A percentile compares a stretch with the other conserved stretches of the same genome.
Conservation (phyloP, 1,140 invertebrate genomes). For the Lepidurus couesii region DNA sequence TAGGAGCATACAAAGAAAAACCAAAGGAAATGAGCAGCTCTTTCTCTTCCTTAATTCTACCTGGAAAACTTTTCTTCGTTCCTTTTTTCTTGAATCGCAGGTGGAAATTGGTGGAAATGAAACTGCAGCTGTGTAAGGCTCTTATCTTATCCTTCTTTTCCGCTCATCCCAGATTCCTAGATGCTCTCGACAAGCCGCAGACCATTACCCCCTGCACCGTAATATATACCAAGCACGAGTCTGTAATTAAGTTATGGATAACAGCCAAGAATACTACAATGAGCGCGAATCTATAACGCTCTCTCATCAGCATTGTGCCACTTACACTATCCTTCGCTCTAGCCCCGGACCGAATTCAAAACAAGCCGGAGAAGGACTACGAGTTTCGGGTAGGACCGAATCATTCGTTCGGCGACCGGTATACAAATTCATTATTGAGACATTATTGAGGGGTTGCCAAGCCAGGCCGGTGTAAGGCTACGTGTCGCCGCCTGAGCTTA, state of each 20-base stretch:
- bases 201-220: neutral
- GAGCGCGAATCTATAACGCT: neutral
- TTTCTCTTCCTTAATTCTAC: neutral
- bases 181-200: neutral
- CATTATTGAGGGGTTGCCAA: too few species aligned
- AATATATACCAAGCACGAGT: constrained; percentile 2
- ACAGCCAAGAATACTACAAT: neutral
- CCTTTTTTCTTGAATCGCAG: neutral
- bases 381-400: too few species aligned
- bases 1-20: neutral
- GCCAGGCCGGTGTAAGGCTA: too few species aligned
- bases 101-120: constrained; percentile 1
- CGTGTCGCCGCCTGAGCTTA: too few species aligned
- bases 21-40: constrained; percentile 6
- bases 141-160: neutral
- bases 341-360: too few species aligned
- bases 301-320: too few species aligned
- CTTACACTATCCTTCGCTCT: too few species aligned
- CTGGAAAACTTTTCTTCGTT: neutral
- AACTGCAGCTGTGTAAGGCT: neutral
- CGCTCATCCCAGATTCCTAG: neutral
- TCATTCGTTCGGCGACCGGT: too few species aligned
- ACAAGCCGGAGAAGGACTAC: too few species aligned
- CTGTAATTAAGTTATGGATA: neutral
- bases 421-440: too few species aligned